These are phyloP conservation scores for Kradibia gibbosae DNA, from an alignment of 1,140 invertebrate species.

Conservation along the genomic window DNA sequence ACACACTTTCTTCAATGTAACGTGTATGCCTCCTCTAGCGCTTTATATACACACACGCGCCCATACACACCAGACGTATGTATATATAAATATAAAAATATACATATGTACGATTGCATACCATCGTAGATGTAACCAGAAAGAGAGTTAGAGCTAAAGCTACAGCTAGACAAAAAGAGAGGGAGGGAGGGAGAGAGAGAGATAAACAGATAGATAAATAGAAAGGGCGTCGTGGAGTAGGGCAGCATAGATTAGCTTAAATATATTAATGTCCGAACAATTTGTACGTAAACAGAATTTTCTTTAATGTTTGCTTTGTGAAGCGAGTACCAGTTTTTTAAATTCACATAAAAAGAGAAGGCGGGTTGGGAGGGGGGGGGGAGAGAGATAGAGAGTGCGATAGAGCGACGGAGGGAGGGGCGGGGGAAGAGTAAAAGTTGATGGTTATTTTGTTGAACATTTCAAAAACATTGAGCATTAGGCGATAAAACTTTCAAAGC, in stretches of 20 bases:
- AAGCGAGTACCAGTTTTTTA: not conserved
- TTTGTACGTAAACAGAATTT: constrained; percentile 13
- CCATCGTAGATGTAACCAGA: not conserved
- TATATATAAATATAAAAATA: constrained; percentile 3
- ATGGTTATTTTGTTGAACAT: not conserved
- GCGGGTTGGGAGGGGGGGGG: no score
- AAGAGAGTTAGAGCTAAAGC: not conserved
- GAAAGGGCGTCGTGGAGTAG: constrained; percentile 42
- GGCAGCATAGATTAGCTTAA: constrained; percentile 46
- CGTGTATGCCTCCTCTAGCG: not conserved
- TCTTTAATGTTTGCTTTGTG: not conserved
- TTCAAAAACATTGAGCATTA: not conserved
- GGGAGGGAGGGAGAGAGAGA: not conserved
- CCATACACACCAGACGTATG: constrained; percentile 1
- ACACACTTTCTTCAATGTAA: constrained; percentile 4
- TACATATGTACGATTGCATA: not conserved
- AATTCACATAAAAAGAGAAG: not conserved
- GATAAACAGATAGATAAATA: constrained; percentile 7
- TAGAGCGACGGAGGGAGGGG: no score
- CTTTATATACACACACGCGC: not conserved
- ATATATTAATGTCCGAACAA: constrained; percentile 20
- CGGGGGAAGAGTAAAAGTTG: not conserved
- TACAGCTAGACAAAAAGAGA: constrained; percentile 9
- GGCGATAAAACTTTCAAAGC: not conserved
- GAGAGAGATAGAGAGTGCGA: no score